A percentile compares a stretch with the other conserved stretches of the same genome.
These are phyloP conservation scores for Cotesia typhae DNA, from an alignment of 1,140 invertebrate genomes.

Conservation along the genomic window DNA sequence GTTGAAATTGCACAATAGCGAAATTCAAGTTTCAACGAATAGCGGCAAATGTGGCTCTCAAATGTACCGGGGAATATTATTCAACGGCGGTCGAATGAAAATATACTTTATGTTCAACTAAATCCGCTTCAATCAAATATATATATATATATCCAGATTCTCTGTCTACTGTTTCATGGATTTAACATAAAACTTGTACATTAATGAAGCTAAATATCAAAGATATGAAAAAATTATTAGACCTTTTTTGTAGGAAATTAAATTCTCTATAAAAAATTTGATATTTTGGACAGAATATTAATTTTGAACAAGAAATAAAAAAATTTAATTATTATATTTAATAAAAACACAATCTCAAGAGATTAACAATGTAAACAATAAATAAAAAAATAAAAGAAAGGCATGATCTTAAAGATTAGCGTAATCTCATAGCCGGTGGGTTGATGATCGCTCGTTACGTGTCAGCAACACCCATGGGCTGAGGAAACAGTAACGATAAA, in stretches of 20 bases:
- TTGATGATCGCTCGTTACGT: constrained; percentile 5
- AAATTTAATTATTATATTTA: too few species aligned
- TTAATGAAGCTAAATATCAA: too few species aligned
- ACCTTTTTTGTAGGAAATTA: too few species aligned
- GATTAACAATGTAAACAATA: neutral
- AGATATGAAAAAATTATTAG: too few species aligned
- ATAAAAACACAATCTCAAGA: too few species aligned
- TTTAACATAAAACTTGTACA: too few species aligned
- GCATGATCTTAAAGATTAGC: neutral
- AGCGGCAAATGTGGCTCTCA: neutral
- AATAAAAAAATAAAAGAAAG: constrained; percentile 3
- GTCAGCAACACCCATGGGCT: constrained; percentile 17
- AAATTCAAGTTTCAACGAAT: neutral
- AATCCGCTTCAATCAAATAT: constrained; percentile 18
- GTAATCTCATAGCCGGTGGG: neutral
- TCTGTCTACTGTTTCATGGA: too few species aligned
- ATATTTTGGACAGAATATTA: too few species aligned
- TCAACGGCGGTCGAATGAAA: constrained; percentile 18
- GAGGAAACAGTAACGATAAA: constrained; percentile 44
- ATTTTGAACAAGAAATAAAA: too few species aligned
- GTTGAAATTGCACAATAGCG: constrained; percentile 17
- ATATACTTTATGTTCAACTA: constrained; percentile 1
- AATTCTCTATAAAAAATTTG: too few species aligned
- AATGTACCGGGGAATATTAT: neutral
- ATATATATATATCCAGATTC: neutral